These are phyloP conservation scores for Rhombomys opimus DNA, from an alignment of 2,113 vertebrate genomes.

Conservation along the genomic window DNA sequence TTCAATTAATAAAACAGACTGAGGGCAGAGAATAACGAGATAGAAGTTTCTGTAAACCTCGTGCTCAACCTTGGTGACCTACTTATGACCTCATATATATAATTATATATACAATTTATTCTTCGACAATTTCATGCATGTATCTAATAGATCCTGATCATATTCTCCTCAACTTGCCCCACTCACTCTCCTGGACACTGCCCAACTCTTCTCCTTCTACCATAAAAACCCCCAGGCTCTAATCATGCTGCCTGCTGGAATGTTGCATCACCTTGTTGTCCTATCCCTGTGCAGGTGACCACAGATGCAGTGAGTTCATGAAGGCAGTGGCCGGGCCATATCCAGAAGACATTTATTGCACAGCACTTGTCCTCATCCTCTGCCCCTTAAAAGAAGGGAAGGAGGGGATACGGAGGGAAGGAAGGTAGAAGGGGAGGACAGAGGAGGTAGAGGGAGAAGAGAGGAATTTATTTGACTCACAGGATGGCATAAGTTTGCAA, in stretches of 20 bases:
- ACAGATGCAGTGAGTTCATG: neutral
- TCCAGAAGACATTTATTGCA: neutral
- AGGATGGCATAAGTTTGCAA: neutral
- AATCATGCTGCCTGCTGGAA: neutral
- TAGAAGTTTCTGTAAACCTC: neutral
- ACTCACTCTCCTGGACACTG: neutral
- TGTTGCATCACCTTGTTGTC: neutral
- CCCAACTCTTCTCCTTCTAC: neutral
- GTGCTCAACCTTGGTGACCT: neutral
- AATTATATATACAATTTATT: neutral
- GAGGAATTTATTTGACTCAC: neutral
- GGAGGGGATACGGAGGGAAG: neutral
- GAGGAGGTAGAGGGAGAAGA: neutral
- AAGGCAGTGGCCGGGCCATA: neutral
- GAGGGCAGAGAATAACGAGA: neutral
- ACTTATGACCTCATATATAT: neutral
- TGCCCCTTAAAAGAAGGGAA: neutral
- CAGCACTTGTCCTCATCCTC: neutral
- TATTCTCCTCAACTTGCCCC: neutral
- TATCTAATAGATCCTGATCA: neutral
- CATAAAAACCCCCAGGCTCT: neutral
- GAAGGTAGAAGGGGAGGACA: neutral
- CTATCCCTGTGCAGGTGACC: neutral
- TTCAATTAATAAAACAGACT: neutral
- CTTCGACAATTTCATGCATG: neutral